Evolutionary conservation across 2,797 vertebrate species (phyloP).

Genomic region (Gambusia yucatana): DNA sequence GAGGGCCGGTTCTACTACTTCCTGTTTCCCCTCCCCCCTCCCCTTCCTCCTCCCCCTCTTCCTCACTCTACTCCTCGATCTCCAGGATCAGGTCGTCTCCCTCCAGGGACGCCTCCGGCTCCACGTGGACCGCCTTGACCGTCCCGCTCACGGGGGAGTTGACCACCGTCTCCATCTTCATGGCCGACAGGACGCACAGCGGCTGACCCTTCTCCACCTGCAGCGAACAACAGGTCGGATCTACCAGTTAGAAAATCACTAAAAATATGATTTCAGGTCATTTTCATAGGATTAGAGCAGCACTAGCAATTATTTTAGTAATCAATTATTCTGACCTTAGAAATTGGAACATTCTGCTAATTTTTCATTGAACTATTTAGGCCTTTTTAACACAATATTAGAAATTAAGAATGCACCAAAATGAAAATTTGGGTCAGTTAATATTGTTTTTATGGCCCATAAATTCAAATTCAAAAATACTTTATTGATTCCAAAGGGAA

Average conservation of each 20-base stretch:
- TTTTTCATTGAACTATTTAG: neutral
- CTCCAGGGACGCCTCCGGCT: conserved; percentile 85
- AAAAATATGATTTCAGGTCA: neutral
- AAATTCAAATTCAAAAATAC: too few relatives aligned
- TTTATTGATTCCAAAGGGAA: too few relatives aligned
- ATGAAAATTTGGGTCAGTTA: too few relatives aligned
- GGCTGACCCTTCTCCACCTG: conserved; percentile 90
- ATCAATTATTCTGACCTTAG: too few relatives aligned
- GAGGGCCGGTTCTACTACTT: conserved; percentile 8
- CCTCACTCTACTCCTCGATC: conserved; percentile 77
- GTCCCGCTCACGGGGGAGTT: conserved; percentile 89
- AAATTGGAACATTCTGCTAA: neutral
- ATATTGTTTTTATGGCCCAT: too few relatives aligned
- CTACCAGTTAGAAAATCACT: neutral
- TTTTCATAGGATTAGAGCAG: neutral
- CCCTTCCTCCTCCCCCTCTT: neutral
- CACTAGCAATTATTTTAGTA: neutral
- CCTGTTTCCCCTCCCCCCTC: neutral
- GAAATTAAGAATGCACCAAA: too few relatives aligned
- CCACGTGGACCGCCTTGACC: conserved; percentile 83
- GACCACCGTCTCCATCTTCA: conserved; percentile 98
- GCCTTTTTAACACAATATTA: neutral
- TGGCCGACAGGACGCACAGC: conserved; percentile 93
- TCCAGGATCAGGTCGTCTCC: conserved; percentile 94
- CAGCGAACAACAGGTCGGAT: neutral